Conservation (phyloP, 2,888 invertebrate genomes). For the Deroplatys truncata region DNA sequence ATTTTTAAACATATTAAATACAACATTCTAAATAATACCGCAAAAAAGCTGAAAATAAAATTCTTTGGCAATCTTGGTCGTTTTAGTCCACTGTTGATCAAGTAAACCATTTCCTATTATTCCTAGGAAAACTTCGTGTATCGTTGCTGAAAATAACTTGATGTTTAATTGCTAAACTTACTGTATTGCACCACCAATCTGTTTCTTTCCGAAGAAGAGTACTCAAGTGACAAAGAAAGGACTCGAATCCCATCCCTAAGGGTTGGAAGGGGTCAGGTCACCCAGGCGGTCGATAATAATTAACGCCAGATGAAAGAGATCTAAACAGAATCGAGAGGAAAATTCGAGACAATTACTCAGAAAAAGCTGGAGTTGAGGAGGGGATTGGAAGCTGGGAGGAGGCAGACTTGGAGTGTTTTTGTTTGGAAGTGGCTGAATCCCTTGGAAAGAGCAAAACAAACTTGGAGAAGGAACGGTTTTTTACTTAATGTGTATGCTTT, state of each 20-base stretch:
- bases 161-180: too few species aligned
- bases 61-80: too few species aligned
- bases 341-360: background rate
- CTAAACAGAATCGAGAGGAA: background rate
- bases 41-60: too few species aligned
- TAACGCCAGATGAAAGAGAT: background rate
- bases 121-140: too few species aligned
- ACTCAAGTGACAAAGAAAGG: background rate
- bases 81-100: too few species aligned
- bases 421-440: background rate
- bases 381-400: background rate
- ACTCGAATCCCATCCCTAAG: background rate
- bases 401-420: background rate
- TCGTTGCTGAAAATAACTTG: too few species aligned
- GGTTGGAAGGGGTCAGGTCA: background rate
- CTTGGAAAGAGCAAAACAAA: background rate
- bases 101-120: too few species aligned
- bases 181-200: background rate
- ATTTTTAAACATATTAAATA: too few species aligned
- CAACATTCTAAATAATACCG: too few species aligned
- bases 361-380: background rate
- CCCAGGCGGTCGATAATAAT: background rate
- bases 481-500: background rate
- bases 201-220: background rate
- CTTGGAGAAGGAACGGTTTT: background rate